Base-by-base conservation (phyloP, 1,140 invertebrate genomes). In the Medauroidea extradentata region DNA sequence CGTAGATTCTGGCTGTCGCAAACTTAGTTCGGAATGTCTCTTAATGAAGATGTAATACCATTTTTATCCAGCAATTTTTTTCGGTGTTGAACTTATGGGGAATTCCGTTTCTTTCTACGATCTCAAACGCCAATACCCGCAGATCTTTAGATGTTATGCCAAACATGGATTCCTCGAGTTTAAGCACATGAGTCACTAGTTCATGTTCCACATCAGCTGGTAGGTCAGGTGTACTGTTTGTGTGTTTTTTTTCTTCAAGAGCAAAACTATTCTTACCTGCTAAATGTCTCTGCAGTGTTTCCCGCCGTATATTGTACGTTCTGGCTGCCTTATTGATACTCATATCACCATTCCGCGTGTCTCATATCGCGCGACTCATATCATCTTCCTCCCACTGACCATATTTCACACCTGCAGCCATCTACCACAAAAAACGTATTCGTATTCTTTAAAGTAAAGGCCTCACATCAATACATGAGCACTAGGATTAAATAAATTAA, bases 1-100 rank as follows among this genome's bases (percentile, higher is more conserved):
- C 16, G 75, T 78, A 23, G 69, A 61, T 64, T 80, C 71, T 29
- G 76, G 70, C 55, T 56, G 63, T 57, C 75, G 62, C 42, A 78
- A 46, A 11, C 67, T 67, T 44, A 77, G 41, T 25, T 73, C 62
- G 29, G 29, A 11, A 34, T 34, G 29, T 34, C 29, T 34, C 29
- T 34, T 34, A 4, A 11, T 34, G 11, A 78, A 79, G 16, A 60
- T 51, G 42, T 69, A 64, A 52, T 70, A 74, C 72, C 73, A 78
- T 57, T 74, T 66, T 56, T 73, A 69, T 7, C 73, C 72, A 57
- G 77, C 75, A 52, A 63, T 65, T 66, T 60, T 67, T 69, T 18
- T 66, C 62, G 18, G 64, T 63, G 53, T 67, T 73, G 48, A 73
- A 71, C n/a, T 43, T 41, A 58, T 72, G 59, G 27, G 63, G 53